Conservation (phyloP, 1,140 invertebrate genomes). For the Littorina saxatilis region DNA sequence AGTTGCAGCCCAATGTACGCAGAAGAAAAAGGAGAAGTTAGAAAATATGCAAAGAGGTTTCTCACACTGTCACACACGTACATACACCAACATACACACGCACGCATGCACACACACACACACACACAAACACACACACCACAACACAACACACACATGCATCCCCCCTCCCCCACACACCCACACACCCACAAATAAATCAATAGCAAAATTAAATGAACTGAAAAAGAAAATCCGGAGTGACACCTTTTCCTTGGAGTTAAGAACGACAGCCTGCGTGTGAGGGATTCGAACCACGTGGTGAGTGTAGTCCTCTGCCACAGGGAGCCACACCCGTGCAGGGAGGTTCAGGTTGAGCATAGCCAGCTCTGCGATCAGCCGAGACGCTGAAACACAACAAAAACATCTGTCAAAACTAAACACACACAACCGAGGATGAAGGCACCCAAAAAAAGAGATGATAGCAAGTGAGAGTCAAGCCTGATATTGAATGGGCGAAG, state of each 20-base stretch:
- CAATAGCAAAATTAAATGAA: neutral
- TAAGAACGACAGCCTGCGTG: constrained; percentile 95
- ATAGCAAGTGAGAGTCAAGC: no score
- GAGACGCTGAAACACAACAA: constrained; percentile 78
- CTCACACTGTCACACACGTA: no score
- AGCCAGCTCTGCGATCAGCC: constrained; percentile 93
- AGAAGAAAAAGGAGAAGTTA: no score
- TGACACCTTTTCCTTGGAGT: constrained; percentile 95
- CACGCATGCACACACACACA: no score
- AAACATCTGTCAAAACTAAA: constrained; percentile 23
- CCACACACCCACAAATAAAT: neutral
- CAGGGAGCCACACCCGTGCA: constrained; percentile 96
- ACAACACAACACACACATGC: neutral
- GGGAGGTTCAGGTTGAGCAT: constrained; percentile 97
- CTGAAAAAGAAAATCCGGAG: neutral
- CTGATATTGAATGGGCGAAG: no score
- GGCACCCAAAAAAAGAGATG: no score
- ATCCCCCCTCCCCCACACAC: no score
- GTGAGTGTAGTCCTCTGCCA: constrained; percentile 78
- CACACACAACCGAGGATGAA: no score
- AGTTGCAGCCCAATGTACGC: no score
- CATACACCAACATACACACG: no score
- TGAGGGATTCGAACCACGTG: constrained; percentile 95
- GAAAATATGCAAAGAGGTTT: no score
- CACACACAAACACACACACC: neutral